Base-by-base conservation (phyloP, 2,888 invertebrate species). In the Zygothrica quintamaculata region DNA sequence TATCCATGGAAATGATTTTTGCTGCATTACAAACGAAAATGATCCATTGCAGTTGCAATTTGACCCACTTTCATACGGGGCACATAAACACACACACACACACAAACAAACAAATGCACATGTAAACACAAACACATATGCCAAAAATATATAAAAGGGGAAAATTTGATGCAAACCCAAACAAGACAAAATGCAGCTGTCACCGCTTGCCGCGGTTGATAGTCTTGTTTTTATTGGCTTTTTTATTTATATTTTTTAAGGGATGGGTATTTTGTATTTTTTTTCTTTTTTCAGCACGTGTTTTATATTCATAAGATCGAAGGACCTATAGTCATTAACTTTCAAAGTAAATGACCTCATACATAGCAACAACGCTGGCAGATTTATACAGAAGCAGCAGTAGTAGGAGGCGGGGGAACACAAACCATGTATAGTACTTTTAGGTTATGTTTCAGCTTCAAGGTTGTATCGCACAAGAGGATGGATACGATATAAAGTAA, bases 321-420 rank as follows among this genome's bases (percentile, higher is more conserved):
- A 72, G 71, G 74, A 74, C 58, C 5, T 26, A 26, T 16, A 15
- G 34, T 13, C 50, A 50, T 55, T 61, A 47, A 67, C 47, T 73
- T 55, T 53, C 43, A 48, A 69, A 84, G 81, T 84, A 87, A 82
- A 81, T 82, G 82, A 82, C 82, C 87, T 82, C 82, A 82, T 87
- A 56, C 65, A 26, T 33, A 12, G n/a, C 13, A 8, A 15, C 44
- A 37, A 29, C 8, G 6, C 13, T 8, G 33, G 1, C 44, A 43
- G 44, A 22, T 22, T n/a, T n/a, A n/a, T n/a, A n/a, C n/a, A 40
- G 50, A 33, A 47, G 13, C 50, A 46, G 50, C 22, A 36, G 36
- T 33, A 22, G 18, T n/a, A 22, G 18, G 5, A 22, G 5, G 3
- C 3, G 9, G 9, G 29, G 58, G 13, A 53, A 47, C 40, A 42